Conservation (phyloP, 2,797 vertebrate species). For the Xyrichtys novacula region DNA sequence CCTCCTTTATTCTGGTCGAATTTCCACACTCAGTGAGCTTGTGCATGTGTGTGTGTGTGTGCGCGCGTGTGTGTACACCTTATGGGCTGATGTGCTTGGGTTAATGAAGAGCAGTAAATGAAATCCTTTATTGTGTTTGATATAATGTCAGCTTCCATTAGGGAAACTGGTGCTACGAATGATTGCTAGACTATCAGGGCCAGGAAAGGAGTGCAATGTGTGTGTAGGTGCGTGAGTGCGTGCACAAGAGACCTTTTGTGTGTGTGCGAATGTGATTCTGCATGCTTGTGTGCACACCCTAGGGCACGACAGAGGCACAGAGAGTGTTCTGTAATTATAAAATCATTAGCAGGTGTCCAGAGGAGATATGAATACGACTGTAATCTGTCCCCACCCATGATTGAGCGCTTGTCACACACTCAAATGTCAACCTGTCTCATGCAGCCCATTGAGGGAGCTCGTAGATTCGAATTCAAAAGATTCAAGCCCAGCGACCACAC, state of each 20-base stretch:
- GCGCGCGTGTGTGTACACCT: constrained; percentile 71
- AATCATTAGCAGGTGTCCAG: constrained; percentile 89
- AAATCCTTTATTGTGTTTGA: constrained; percentile 98
- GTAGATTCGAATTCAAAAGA: constrained; percentile 62
- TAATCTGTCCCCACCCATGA: constrained; percentile 85
- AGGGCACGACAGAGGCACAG: constrained; percentile 62
- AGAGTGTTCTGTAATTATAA: constrained; percentile 86
- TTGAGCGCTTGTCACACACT: constrained; percentile 81
- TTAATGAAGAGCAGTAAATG: constrained; percentile 96
- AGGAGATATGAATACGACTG: constrained; percentile 87
- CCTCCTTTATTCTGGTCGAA: constrained; percentile 61
- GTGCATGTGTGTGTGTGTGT: constrained; percentile 38
- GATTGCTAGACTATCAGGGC: constrained; percentile 74
- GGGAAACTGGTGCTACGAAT: constrained; percentile 73
- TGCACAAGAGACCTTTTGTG: constrained; percentile 16
- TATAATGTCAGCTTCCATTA: constrained; percentile 98
- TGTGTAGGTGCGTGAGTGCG: constrained; percentile 6
- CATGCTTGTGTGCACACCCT: constrained; percentile 64
- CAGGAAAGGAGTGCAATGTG: constrained; percentile 49
- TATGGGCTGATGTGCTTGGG: constrained; percentile 61
- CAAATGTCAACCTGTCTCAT: constrained; percentile 85
- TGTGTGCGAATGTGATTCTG: constrained; percentile 26
- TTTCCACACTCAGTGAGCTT: constrained; percentile 58
- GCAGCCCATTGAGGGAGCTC: constrained; percentile 62
- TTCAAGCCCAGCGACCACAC: constrained; percentile 40